Evolutionary conservation across 2,888 invertebrate species (phyloP).

Genomic region (Caenorhabditis japonica): DNA sequence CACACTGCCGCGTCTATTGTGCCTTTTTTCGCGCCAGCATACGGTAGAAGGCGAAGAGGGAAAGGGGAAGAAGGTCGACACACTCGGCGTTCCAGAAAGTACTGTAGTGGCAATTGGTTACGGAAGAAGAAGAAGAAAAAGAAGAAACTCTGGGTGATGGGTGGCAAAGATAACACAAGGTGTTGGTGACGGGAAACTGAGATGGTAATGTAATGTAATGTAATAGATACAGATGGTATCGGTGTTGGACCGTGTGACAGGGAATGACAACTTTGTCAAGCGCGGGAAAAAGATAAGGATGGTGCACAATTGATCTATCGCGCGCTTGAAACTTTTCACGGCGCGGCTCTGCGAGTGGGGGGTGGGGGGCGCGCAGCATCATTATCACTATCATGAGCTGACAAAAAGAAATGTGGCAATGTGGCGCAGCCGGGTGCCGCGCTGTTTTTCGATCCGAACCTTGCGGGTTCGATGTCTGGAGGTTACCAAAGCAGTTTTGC

Average conservation of each 20-base stretch:
- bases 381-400: too few relatives aligned
- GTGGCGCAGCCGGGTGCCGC: too few relatives aligned
- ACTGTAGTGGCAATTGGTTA: constrained; percentile 8
- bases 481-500: too few relatives aligned
- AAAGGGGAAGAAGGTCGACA: constrained; percentile 26
- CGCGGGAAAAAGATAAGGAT: not conserved
- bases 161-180: not conserved
- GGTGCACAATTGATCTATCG: too few relatives aligned
- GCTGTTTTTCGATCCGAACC: too few relatives aligned
- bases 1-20: constrained; percentile 20
- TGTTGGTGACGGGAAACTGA: not conserved
- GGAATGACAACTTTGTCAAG: too few relatives aligned
- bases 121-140: constrained; percentile 1
- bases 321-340: too few relatives aligned
- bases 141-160: constrained; percentile 16
- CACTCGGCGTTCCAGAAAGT: constrained; percentile 22
- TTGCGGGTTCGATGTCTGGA: too few relatives aligned
- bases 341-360: too few relatives aligned
- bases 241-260: not conserved
- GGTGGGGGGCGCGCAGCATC: too few relatives aligned
- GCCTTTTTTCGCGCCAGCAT: constrained; percentile 26
- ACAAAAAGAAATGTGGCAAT: too few relatives aligned
- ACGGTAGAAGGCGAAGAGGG: constrained; percentile 47
- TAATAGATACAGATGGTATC: constrained; percentile 1
- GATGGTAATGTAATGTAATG: too few relatives aligned